Percentiles rank a stretch among this genome's conserved stretches.
phyloP scores from a whole-genome alignment of 2,113 vertebrate genomes.

The Hemibagrus wyckioides region DNA sequence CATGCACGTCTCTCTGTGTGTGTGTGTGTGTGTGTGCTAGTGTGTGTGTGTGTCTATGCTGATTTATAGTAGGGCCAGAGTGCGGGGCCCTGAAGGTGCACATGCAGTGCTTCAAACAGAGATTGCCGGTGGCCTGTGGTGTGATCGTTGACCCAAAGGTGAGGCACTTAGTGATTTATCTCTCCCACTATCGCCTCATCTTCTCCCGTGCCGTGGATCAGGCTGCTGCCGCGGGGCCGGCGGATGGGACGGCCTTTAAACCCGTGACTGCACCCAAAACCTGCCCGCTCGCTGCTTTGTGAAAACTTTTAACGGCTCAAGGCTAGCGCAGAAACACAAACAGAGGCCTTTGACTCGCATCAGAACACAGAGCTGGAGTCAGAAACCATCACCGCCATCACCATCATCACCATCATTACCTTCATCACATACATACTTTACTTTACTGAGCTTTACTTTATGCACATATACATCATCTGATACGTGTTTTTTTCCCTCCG shows the following conservation, averaged over 20 bases:
- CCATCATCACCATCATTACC: not conserved
- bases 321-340: slow-evolving; percentile 24
- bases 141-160: slow-evolving; percentile 80
- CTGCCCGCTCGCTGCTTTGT: not conserved
- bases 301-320: slow-evolving; percentile 17
- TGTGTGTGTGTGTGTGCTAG: slow-evolving; percentile 7
- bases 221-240: slow-evolving; percentile 34
- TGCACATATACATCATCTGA: too few relatives aligned
- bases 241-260: slow-evolving; percentile 43
- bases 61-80: slow-evolving; percentile 80
- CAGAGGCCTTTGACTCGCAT: slow-evolving; percentile 24
- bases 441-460: slow-evolving; percentile 7
- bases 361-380: slow-evolving; percentile 1
- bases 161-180: slow-evolving; percentile 81
- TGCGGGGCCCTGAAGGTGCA: slow-evolving; percentile 76
- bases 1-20: not conserved
- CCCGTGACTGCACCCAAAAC: slow-evolving; percentile 49
- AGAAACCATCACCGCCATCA: not conserved
- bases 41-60: slow-evolving; percentile 63
- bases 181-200: slow-evolving; percentile 74
- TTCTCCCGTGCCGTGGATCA: slow-evolving; percentile 58
- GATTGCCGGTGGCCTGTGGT: slow-evolving; percentile 79
- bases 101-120: slow-evolving; percentile 80
- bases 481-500: too few relatives aligned
- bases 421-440: too few relatives aligned